These are phyloP conservation scores for Myrmecophaga tridactyla DNA, from an alignment of 2,113 vertebrate genomes.

Conservation along the genomic window DNA sequence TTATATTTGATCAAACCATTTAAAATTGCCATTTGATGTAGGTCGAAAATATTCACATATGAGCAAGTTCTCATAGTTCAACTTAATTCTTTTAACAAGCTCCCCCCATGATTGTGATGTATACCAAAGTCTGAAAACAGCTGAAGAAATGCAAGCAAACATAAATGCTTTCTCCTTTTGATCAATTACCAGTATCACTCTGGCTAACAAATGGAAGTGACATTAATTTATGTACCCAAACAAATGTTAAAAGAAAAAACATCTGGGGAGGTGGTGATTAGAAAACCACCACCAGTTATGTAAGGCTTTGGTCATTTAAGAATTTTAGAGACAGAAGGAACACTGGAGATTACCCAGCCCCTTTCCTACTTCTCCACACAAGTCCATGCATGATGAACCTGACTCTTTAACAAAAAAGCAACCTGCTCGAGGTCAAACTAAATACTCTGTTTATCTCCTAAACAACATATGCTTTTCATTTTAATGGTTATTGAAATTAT, in stretches of 20 bases:
- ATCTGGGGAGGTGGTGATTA: neutral
- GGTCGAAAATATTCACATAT: neutral
- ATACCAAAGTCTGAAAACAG: neutral
- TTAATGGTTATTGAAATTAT: neutral
- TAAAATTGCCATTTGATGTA: neutral
- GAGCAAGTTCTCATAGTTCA: neutral
- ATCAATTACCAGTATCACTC: neutral
- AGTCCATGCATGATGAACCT: neutral
- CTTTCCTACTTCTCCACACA: neutral
- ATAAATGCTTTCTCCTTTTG: neutral
- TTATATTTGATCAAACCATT: neutral
- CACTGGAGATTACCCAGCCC: neutral
- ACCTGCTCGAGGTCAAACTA: neutral
- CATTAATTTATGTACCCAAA: conserved; percentile 12
- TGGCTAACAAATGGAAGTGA: neutral
- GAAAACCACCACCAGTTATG: neutral
- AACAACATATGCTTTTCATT: neutral
- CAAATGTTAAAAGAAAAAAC: conserved; percentile 10
- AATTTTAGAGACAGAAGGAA: neutral
- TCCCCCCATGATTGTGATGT: neutral
- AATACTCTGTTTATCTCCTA: neutral
- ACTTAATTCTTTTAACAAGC: neutral
- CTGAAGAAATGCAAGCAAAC: neutral
- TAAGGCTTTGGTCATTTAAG: neutral
- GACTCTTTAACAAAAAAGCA: neutral